These are phyloP conservation scores for Panthera leo DNA, from an alignment of 2,113 vertebrate species.

Conservation along the genomic window DNA sequence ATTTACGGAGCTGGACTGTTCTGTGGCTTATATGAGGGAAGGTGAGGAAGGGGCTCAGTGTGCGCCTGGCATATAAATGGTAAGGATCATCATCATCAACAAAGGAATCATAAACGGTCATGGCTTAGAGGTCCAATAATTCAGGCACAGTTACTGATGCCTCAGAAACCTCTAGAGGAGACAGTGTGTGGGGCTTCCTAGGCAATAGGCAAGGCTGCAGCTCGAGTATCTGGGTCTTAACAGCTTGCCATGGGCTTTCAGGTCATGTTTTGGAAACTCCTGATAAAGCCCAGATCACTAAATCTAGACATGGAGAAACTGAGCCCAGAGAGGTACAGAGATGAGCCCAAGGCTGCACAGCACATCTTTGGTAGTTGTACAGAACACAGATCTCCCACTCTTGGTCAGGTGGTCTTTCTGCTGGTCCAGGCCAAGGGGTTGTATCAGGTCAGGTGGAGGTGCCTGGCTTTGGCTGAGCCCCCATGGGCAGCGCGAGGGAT, in stretches of 20 bases:
- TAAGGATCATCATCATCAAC: background rate
- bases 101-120: background rate
- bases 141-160: too few relatives aligned
- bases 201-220: background rate
- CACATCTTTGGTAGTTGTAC: background rate
- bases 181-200: background rate
- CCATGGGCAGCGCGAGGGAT: background rate
- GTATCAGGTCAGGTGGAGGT: background rate
- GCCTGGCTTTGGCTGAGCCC: background rate
- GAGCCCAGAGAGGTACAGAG: slow-evolving; percentile 14
- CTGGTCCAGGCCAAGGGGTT: background rate
- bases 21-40: background rate
- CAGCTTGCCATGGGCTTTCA: background rate
- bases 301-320: background rate
- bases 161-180: background rate
- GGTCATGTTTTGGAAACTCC: background rate
- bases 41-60: fast-evolving
- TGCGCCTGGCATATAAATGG: background rate
- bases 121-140: background rate
- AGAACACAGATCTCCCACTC: background rate
- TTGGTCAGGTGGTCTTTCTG: background rate
- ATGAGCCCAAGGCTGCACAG: background rate
- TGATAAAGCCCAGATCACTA: background rate
- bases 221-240: background rate
- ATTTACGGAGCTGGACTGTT: background rate